These are phyloP conservation scores for Hypocryptadius cinnamomeus DNA, from an alignment of 2,113 vertebrate genomes.

Conservation along the genomic window DNA sequence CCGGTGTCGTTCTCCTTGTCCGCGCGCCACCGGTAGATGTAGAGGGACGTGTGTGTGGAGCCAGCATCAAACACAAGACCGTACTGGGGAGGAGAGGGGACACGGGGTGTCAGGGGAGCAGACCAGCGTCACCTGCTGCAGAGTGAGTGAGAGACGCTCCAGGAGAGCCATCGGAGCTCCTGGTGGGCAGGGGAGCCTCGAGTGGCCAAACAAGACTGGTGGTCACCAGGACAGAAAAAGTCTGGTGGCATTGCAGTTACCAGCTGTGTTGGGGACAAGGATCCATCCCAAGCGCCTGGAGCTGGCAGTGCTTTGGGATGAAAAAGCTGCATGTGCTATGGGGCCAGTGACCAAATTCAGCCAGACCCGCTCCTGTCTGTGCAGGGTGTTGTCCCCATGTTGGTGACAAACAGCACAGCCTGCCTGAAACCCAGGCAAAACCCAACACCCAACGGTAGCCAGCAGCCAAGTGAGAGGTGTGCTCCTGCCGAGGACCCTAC, in stretches of 20 bases:
- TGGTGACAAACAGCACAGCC: neutral
- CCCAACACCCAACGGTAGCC: neutral
- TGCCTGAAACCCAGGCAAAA: neutral
- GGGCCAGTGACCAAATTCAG: slow-evolving; percentile 64
- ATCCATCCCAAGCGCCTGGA: neutral
- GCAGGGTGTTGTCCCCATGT: neutral
- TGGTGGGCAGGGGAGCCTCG: fast-evolving
- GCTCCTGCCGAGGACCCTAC: neutral
- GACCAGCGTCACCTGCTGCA: fast-evolving
- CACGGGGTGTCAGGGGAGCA: fast-evolving
- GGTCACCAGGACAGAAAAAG: neutral
- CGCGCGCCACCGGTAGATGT: slow-evolving; percentile 82
- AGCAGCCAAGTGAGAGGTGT: neutral
- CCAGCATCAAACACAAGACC: slow-evolving; percentile 90
- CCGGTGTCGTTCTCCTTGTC: slow-evolving; percentile 86
- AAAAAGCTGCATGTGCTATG: neutral
- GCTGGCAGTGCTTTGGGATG: neutral
- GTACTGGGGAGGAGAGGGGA: slow-evolving; percentile 66
- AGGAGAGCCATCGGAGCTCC: neutral
- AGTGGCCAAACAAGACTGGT: neutral
- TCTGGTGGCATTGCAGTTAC: neutral
- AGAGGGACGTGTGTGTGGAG: slow-evolving; percentile 85
- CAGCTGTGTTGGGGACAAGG: neutral
- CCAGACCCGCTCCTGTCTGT: slow-evolving; percentile 70
- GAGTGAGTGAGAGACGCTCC: fast-evolving